These are phyloP conservation scores for Struthio camelus DNA, from an alignment of 2,113 vertebrate species.

Conservation along the genomic window DNA sequence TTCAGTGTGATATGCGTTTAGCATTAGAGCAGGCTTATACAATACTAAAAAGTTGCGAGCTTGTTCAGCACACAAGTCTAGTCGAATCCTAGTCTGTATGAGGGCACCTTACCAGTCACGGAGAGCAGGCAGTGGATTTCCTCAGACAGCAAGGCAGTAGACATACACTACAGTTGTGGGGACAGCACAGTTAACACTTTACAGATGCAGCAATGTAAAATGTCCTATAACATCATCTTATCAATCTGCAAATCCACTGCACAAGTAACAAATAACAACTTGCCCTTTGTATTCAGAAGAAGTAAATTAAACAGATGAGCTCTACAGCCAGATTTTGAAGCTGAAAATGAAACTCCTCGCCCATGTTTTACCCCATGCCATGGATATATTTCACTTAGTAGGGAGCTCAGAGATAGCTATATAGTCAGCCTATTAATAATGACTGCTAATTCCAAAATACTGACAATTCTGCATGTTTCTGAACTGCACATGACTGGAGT, in stretches of 20 bases:
- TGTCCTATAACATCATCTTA: not conserved
- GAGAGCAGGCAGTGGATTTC: not conserved
- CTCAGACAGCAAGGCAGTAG: not conserved
- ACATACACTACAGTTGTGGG: rapidly evolving
- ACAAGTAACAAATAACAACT: not conserved
- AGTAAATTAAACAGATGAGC: not conserved
- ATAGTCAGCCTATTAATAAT: not conserved
- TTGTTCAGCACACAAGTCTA: rapidly evolving
- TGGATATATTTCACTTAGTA: not conserved
- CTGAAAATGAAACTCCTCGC: not conserved
- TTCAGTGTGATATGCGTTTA: not conserved
- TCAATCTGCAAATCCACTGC: not conserved
- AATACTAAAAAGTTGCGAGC: not conserved
- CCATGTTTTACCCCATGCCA: not conserved
- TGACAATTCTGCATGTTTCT: not conserved
- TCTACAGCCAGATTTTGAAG: not conserved
- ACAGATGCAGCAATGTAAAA: not conserved
- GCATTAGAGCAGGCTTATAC: not conserved
- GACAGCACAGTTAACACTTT: rapidly evolving
- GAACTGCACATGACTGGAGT: not conserved
- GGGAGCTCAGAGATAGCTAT: not conserved
- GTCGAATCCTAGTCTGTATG: not conserved
- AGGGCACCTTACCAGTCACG: rapidly evolving
- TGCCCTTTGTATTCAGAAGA: not conserved
- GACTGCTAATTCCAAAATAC: not conserved